These are phyloP conservation scores for Trachymyrmex septentrionalis DNA, from an alignment of 1,140 invertebrate species.

Conservation along the genomic window DNA sequence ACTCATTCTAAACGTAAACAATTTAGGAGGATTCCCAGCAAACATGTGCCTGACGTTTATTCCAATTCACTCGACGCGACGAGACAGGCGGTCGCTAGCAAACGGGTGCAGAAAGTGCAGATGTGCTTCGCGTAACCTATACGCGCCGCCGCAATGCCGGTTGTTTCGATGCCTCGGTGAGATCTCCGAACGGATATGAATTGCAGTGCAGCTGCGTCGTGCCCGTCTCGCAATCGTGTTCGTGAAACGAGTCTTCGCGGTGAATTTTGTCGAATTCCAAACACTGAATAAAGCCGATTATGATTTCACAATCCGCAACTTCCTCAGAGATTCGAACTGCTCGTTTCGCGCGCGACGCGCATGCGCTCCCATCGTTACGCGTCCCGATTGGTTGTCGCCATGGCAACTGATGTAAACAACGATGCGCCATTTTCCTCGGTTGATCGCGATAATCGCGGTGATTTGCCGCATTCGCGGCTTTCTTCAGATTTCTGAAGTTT, in stretches of 20 bases:
- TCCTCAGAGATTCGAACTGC: constrained; percentile 53
- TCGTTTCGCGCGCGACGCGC: background rate
- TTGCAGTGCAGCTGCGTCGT: too few relatives aligned
- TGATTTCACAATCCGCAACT: too few relatives aligned
- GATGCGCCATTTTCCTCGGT: constrained; percentile 58
- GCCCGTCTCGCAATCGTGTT: too few relatives aligned
- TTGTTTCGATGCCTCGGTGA: background rate
- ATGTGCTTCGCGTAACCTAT: background rate
- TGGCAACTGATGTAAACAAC: constrained; percentile 63
- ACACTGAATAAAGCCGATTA: too few relatives aligned
- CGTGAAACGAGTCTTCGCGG: too few relatives aligned
- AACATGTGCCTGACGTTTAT: too few relatives aligned
- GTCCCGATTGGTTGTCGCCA: constrained; percentile 62
- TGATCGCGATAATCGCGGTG: background rate
- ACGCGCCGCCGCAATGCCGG: background rate
- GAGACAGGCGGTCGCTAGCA: background rate
- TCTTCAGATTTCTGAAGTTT: too few relatives aligned
- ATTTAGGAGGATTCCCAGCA: too few relatives aligned
- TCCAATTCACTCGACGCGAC: too few relatives aligned
- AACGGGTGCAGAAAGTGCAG: background rate
- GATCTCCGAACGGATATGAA: background rate
- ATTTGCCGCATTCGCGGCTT: too few relatives aligned
- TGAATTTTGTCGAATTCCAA: background rate
- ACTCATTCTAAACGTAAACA: too few relatives aligned
- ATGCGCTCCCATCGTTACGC: background rate